Base-by-base conservation (phyloP, 2,113 vertebrate genomes). In the Odobenus rosmarus region DNA sequence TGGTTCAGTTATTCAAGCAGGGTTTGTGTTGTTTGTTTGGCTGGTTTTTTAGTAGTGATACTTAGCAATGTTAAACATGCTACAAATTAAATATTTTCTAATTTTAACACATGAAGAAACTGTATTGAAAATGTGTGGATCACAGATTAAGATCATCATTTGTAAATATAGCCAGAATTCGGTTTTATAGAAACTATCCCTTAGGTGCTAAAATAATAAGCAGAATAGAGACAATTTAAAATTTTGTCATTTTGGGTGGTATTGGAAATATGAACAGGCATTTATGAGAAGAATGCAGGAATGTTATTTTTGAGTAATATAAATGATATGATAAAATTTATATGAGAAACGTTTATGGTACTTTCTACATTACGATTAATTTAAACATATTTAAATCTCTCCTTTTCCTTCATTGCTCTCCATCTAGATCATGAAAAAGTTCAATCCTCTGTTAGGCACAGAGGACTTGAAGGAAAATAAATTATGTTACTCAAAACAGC, bases 401-500 rank as follows among this genome's bases (percentile, higher is more conserved):
- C 89, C 4, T 92, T 64, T 91, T 51, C 4, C 67, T 93, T 97
- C 62, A 67, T 71, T 39, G 57, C 14, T 64, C 53, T 86, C 80
- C 77, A 62, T 97, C 42, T 71, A 46, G 61, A n/a, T n/a, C 92
- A 69, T 24, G 67, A 51, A 77, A 49, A 51, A 49, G 80, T 57
- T 92, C 90, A 97, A 46, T 36, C 92, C 62, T n/a, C 85, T 77
- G 84, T 42, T 61, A 74, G 86, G 76, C 33, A 86, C 62, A 93
- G 31, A 51, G 59, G 11, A 64, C 10, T 81, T 97, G 64, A 82
- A 94, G 88, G 90, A 89, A 98, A 98, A 55, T 5, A 95, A 51
- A 87, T 88, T 92, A 87, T 33, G 88, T 80, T 74, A 97, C n/a
- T 51, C 93, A 97, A 97, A 98, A 84, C 26, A 93, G 85, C n/a